Conservation (phyloP, 2,797 vertebrate species). For the Alectoris magna region DNA sequence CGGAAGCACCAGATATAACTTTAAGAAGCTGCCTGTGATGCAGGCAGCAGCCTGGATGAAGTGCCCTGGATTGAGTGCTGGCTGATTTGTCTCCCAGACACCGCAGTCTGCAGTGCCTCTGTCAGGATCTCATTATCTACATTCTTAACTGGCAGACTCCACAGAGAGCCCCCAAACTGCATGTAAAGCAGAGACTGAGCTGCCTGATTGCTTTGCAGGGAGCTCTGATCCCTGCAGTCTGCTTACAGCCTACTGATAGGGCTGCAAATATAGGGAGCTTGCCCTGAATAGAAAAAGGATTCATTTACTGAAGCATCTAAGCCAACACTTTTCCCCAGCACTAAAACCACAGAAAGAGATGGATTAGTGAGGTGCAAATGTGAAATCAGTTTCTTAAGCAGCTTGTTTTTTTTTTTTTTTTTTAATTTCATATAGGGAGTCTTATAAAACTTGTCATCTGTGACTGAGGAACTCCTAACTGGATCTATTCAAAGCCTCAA, state of each 20-base stretch:
- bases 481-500: constrained; percentile 45
- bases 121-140: neutral
- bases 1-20: neutral
- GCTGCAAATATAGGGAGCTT: neutral
- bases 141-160: neutral
- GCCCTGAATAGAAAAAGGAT: neutral
- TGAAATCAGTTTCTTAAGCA: neutral
- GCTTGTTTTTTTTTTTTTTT: neutral
- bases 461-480: constrained; percentile 47
- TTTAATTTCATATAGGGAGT: neutral
- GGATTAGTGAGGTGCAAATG: neutral
- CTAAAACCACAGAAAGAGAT: neutral
- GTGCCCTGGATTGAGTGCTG: neutral
- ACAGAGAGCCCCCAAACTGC: neutral
- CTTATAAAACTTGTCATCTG: constrained; percentile 48
- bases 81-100: neutral
- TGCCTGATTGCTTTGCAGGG: neutral
- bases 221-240: neutral
- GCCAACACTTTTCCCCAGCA: neutral
- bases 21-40: neutral
- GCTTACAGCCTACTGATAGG: neutral
- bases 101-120: neutral
- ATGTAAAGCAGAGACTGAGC: neutral
- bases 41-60: neutral
- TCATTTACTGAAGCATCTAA: neutral